Evolutionary conservation across 2,888 invertebrate species (phyloP).

Genomic region (Ischnus inquisitorius): DNA sequence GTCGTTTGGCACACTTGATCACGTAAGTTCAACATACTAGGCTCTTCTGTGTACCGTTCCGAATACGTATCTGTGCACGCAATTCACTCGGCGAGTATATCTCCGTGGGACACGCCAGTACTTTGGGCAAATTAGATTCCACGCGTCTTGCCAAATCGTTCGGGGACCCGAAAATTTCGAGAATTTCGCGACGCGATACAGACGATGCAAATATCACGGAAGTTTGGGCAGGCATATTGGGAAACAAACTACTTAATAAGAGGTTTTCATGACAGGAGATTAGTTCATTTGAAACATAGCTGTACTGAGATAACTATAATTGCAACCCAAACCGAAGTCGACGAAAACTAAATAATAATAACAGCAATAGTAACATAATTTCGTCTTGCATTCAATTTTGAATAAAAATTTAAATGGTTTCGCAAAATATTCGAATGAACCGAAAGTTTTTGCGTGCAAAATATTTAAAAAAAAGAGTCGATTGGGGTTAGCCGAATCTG

Average conservation of each 20-base stretch:
- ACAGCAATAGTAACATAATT: background rate
- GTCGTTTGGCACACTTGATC: constrained; percentile 56
- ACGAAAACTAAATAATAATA: background rate
- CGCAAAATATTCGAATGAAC: no score
- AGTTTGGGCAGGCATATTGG: background rate
- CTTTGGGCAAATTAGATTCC: constrained; percentile 51
- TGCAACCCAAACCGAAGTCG: background rate
- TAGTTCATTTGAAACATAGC: background rate
- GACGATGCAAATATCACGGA: constrained; percentile 16
- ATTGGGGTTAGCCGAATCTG: background rate
- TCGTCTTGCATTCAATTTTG: background rate
- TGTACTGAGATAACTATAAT: background rate
- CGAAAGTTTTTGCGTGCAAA: background rate
- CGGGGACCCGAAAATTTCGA: constrained; percentile 6
- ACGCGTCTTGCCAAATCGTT: constrained; percentile 40
- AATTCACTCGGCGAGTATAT: constrained; percentile 42
- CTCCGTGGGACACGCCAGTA: constrained; percentile 37
- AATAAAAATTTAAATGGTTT: background rate
- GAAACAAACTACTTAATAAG: background rate
- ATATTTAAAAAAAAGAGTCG: background rate
- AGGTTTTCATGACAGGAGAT: background rate
- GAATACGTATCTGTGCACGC: constrained; percentile 29
- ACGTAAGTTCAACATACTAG: constrained; percentile 15
- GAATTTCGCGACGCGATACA: background rate
- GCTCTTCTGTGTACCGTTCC: background rate